phyloP scores from a whole-genome alignment of 2,113 vertebrate species.

The Amblyornis subalaris region DNA sequence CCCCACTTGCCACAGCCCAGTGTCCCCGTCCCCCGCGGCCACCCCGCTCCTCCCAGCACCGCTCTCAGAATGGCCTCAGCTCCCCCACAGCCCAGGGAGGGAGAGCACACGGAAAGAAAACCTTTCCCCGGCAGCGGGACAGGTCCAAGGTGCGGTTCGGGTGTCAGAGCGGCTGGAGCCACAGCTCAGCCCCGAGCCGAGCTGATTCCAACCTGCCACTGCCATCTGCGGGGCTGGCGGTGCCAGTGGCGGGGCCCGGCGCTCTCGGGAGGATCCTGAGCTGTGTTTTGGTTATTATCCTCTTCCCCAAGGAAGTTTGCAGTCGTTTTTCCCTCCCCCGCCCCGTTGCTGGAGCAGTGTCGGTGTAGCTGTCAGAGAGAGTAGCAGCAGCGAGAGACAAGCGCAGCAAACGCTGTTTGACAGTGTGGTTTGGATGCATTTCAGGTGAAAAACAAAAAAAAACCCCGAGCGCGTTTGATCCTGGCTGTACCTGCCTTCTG shows the following conservation, averaged over 20 bases:
- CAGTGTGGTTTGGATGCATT: background rate
- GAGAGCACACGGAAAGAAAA: background rate
- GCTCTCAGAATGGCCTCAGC: fast-evolving
- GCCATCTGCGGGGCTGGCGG: slow-evolving; percentile 40
- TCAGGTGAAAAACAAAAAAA: slow-evolving; percentile 13
- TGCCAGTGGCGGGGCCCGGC: background rate
- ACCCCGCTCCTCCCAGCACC: background rate
- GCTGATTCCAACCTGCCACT: slow-evolving; percentile 45
- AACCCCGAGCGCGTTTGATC: background rate
- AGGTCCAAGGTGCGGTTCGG: background rate
- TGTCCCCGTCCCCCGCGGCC: background rate
- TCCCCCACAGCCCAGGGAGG: background rate
- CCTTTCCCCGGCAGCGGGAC: background rate
- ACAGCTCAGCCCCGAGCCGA: background rate
- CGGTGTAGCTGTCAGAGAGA: background rate
- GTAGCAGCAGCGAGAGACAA: background rate
- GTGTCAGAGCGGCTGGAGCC: fast-evolving
- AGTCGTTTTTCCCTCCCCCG: background rate
- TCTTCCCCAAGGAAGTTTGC: background rate
- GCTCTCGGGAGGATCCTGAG: background rate
- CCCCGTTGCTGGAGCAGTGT: background rate
- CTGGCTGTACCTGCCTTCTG: slow-evolving; percentile 22
- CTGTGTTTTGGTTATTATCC: fast-evolving
- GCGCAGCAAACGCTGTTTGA: background rate
- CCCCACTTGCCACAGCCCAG: background rate